Evolutionary conservation across 30 jellyfish, hydroid and myxozoan genomes (phyloP).

Genomic region (Aurelia aurita): DNA sequence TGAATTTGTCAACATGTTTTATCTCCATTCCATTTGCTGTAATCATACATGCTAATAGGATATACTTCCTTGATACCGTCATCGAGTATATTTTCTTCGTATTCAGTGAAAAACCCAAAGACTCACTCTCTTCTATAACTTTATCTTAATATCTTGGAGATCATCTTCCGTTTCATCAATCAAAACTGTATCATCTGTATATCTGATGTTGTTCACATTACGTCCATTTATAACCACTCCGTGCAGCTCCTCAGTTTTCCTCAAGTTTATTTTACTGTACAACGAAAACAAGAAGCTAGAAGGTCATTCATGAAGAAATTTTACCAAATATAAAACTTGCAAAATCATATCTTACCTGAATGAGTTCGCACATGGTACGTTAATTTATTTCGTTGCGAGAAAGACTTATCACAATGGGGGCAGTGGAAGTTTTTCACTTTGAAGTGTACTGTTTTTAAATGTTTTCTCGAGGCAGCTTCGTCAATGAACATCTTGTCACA

Average conservation of each 20-base stretch:
- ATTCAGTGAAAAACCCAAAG: too few relatives aligned
- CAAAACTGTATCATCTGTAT: too few relatives aligned
- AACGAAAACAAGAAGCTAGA: constrained; percentile 40
- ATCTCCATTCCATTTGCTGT: constrained; percentile 9
- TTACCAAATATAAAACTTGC: too few relatives aligned
- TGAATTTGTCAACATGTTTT: too few relatives aligned
- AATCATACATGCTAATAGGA: neutral
- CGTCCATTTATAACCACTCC: constrained; percentile 46
- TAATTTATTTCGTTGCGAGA: constrained; percentile 96
- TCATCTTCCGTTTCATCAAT: too few relatives aligned
- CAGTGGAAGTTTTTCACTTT: constrained; percentile 99
- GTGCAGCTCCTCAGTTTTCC: constrained; percentile 28
- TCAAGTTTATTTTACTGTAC: constrained; percentile 32
- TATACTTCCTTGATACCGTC: constrained; percentile 17
- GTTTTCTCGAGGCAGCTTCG: constrained; percentile 99
- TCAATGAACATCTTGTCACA: constrained; percentile 99
- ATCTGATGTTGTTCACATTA: constrained; percentile 35
- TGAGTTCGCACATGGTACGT: constrained; percentile 99
- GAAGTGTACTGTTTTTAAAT: constrained; percentile 96
- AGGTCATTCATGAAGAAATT: too few relatives aligned
- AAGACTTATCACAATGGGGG: constrained; percentile 99
- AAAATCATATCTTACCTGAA: constrained; percentile 26
- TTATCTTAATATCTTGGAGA: too few relatives aligned
- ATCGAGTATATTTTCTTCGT: neutral
- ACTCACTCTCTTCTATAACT: too few relatives aligned